These are phyloP conservation scores for Drosophila subobscura DNA, from an alignment of 1,140 invertebrate genomes.

Conservation along the genomic window DNA sequence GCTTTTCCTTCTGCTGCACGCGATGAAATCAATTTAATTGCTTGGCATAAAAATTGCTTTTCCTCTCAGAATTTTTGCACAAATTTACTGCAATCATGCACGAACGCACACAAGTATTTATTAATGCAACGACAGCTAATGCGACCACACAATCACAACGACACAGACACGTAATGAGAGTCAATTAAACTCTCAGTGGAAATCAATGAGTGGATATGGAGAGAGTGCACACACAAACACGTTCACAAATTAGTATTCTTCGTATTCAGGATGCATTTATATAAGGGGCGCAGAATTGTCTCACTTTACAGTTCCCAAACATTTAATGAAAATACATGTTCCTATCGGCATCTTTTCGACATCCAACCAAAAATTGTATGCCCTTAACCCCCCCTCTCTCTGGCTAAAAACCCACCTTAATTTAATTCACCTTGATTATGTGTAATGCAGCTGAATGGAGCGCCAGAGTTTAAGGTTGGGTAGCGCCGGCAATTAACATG, in stretches of 20 bases:
- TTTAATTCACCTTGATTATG: conserved; percentile 21
- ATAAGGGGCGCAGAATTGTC: not conserved
- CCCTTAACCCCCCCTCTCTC: not conserved
- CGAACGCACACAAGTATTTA: conserved; percentile 10
- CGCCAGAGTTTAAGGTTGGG: conserved; percentile 6
- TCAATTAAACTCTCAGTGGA: conserved; percentile 48
- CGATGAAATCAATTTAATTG: conserved; percentile 48
- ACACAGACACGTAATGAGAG: conserved; percentile 25
- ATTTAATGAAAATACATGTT: no score
- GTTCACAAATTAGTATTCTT: conserved; percentile 5
- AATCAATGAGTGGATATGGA: conserved; percentile 47
- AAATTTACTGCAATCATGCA: conserved; percentile 6
- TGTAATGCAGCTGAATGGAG: conserved; percentile 54
- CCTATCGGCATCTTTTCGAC: no score
- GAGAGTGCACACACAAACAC: conserved; percentile 1
- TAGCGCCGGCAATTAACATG: conserved; percentile 55
- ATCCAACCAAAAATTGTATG: no score
- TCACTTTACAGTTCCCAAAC: no score
- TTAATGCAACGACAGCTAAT: conserved; percentile 24
- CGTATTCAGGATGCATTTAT: conserved; percentile 4
- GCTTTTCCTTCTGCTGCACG: conserved; percentile 27
- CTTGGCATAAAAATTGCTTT: conserved; percentile 32
- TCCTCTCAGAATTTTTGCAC: conserved; percentile 25
- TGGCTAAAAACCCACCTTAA: no score
- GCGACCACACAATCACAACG: conserved; percentile 11